Conservation (phyloP, 2,113 vertebrate species). For the Panthera leo region DNA sequence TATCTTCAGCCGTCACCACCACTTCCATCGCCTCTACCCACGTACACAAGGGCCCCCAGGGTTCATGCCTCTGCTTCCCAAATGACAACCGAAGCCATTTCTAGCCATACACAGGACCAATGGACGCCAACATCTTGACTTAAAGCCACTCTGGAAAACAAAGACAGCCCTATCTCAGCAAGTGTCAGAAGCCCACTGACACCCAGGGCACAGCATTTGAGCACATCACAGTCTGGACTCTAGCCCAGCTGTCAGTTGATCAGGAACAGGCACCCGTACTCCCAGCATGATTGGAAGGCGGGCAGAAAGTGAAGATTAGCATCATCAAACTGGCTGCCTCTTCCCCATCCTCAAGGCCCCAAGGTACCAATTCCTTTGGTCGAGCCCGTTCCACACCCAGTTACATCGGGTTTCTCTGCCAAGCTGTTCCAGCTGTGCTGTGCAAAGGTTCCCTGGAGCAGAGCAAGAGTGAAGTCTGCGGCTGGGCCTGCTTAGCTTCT, state of each 20-base stretch:
- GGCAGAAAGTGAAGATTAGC: neutral
- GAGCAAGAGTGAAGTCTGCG: neutral
- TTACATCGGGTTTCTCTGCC: neutral
- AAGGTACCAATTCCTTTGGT: neutral
- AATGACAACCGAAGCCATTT: neutral
- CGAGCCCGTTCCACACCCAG: rapidly evolving
- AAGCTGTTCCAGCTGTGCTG: neutral
- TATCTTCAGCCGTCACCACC: neutral
- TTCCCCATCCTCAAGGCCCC: neutral
- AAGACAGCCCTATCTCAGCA: neutral
- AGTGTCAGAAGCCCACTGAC: neutral
- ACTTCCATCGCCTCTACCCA: too few species aligned
- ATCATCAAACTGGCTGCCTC: neutral
- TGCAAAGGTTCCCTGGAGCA: neutral
- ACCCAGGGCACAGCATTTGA: neutral
- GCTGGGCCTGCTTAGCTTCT: neutral
- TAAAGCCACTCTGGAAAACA: neutral
- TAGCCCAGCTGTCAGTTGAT: neutral
- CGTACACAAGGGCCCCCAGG: neutral
- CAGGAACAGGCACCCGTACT: neutral
- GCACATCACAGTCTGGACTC: neutral
- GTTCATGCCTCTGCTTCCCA: neutral
- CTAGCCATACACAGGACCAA: neutral
- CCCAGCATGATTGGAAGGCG: neutral
- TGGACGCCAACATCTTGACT: neutral